Conservation (phyloP, 2,113 vertebrate species). For the Rhadina sibilatrix region DNA sequence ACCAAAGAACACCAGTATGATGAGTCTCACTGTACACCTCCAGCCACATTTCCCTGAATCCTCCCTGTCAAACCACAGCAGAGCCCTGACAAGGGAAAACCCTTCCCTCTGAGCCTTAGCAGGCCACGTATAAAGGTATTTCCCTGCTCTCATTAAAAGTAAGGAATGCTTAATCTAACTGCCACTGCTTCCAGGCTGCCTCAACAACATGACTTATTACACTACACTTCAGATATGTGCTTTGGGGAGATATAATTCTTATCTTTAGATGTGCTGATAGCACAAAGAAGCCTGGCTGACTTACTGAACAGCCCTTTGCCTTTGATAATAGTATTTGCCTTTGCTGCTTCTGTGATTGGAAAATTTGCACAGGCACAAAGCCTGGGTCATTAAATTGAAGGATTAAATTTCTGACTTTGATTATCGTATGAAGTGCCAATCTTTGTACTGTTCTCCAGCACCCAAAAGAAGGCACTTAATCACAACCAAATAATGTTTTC, state of each 20-base stretch:
- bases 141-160: neutral
- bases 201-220: neutral
- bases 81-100: neutral
- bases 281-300: neutral
- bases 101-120: neutral
- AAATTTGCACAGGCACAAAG: slow-evolving; percentile 35
- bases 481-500: neutral
- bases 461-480: neutral
- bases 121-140: neutral
- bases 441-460: neutral
- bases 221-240: neutral
- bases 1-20: neutral
- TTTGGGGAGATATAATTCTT: slow-evolving; percentile 32
- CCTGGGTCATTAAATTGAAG: neutral
- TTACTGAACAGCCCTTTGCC: neutral
- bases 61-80: neutral
- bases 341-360: neutral
- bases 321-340: slow-evolving; percentile 17
- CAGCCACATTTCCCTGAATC: neutral
- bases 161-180: slow-evolving; percentile 1
- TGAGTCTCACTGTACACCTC: neutral
- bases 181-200: slow-evolving; percentile 5
- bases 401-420: neutral
- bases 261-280: slow-evolving; percentile 56
- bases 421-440: neutral